Base-by-base conservation (phyloP, 2,113 vertebrate genomes). In the Carettochelys insculpta region DNA sequence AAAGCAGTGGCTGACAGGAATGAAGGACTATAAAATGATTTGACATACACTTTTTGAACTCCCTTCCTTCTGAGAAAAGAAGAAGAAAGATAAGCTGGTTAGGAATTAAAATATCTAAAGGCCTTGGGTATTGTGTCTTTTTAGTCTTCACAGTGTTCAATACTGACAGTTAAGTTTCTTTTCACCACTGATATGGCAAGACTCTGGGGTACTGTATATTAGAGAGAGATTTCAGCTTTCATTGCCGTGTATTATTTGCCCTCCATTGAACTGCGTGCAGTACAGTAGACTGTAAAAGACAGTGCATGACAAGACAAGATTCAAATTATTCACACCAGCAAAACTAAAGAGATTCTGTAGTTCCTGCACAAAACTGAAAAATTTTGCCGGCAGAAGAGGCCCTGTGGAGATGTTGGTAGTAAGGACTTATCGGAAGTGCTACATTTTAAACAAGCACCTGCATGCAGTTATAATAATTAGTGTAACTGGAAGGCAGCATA, bases 71-170 rank as follows among this genome's bases (percentile, higher is more conserved):
- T 3, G 0, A 14, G 3, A 5, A 68, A 91, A 80, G 12, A 87
- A 96, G 93, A 41, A n/a, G 86, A 95, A 96, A 87, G 86, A 96
- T 89, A 83, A 73, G 45, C 76, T 92, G 68, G 85, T 95, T 90
- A 50, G 61, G 80, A 90, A 89, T 86, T 79, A 93, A 90, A n/a
- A 80, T 94, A 71, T 56, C 43, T 77, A 19, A 84, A 94, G 90
- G 51, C 71, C 80, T 53, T 85, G 45, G 52, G 85, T 92, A 34
- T 91, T 94, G 48, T 85, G 75, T 83, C 79, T 93, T 85, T 95
- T 86, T 86, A 77, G 80, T 82, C 31, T 5, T 94, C 73, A 53
- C 76, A 80, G 56, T 90, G 89, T 91, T 95, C 12, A 17, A 0
- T 90, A 90, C 85, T 92, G 83, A 92, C 78, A 86, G 77, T 75